Evolutionary conservation across 2,113 vertebrate species (phyloP), one percentile per base, ranked within the genome.

Genomic region (Ammodytes dubius): DNA sequence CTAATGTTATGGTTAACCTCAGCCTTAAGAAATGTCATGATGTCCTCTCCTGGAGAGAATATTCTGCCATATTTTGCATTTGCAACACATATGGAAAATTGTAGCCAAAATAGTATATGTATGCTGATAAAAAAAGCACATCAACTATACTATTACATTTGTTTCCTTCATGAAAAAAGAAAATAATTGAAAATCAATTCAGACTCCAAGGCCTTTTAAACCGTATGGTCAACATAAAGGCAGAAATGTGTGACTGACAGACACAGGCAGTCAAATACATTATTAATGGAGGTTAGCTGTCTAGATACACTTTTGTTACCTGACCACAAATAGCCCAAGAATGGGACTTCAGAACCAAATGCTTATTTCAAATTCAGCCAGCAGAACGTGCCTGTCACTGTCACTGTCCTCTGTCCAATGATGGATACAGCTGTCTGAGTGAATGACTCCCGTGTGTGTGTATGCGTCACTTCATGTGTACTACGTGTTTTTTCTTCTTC

Each of bases 371-470:
- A 58, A 57, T 65, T 4, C 64, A 74, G 17, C 66, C 65, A 45
- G 72, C 43, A 78, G 77, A 82, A 79, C 6, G 50, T 71, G 81
- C 70, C 84, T 69, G 60, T 49, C 73, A 35, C 79, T 45, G 35
- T 3, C 59, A 81, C 83, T 83, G 78, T 76, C 53, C 59, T 64
- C 59, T 0, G 73, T 69, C 59, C 53, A 66, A 81, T 89, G 90
- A 92, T 89, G 82, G 88, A 89, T 91, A 77, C 70, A 87, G 82
- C 61, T 77, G 83, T 89, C 88, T 53, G 53, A 82, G 57, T 73
- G 63, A 86, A 86, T 83, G 61, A 88, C 82, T 88, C 78, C 78
- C 70, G 15, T n/a, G 79, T 74, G 89, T 53, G 73, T 37, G 4
- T 43, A 46, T 5, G 56, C 46, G 12, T 87, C 85, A 81, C 72